Percentiles rank a stretch among this genome's conserved stretches.
phyloP scores from a whole-genome alignment of 2,113 vertebrate species.

The Saguinus imperator region DNA sequence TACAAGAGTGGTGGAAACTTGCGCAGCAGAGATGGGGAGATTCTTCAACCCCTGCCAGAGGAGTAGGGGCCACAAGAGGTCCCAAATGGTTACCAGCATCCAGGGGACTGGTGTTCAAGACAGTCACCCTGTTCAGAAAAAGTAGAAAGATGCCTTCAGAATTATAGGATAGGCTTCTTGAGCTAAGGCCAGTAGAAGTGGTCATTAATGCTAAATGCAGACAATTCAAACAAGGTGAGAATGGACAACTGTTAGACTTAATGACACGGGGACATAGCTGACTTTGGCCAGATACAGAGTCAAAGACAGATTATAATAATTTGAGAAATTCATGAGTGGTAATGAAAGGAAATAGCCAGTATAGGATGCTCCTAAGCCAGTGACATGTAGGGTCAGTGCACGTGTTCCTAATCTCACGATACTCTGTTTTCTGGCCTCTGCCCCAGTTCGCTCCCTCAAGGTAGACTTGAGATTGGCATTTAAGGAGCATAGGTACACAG shows the following conservation, averaged over 20 bases:
- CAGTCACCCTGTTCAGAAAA: not conserved
- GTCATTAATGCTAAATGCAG: not conserved
- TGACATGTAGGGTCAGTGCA: not conserved
- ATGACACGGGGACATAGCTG: not conserved
- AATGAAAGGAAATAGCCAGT: not conserved
- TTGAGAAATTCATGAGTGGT: not conserved
- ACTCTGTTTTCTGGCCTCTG: not conserved
- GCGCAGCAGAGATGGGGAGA: not conserved
- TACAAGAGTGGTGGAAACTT: conserved; percentile 37
- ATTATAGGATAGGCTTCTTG: not conserved
- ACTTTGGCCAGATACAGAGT: not conserved
- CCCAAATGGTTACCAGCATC: not conserved
- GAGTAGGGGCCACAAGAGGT: not conserved
- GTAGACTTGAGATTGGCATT: accelerated
- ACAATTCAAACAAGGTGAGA: not conserved
- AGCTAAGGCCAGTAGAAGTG: not conserved
- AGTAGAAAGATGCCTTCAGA: not conserved
- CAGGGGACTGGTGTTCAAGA: too few relatives aligned
- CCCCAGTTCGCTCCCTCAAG: not conserved
- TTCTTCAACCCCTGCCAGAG: not conserved
- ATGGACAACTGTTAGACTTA: not conserved
- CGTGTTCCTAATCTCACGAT: accelerated
- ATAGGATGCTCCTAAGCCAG: not conserved
- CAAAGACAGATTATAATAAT: not conserved
- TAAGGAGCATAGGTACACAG: too few relatives aligned